Evolutionary conservation across 30 jellyfish, hydroid and myxozoan species (phyloP), one percentile per base, ranked within the genome.

Genomic region (Pseudorhiza aurosa): DNA sequence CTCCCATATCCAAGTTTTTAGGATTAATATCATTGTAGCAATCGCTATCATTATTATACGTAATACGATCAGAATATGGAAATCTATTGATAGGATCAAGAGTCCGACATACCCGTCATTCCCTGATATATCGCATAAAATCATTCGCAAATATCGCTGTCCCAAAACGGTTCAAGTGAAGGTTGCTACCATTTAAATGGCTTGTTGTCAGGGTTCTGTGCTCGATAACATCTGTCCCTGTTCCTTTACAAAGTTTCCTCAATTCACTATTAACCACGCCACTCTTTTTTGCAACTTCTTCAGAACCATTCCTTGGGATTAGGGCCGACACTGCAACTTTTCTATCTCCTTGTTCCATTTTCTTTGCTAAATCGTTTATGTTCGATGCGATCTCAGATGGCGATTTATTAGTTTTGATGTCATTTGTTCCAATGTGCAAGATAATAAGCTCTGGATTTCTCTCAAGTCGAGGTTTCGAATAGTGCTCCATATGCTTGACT

Each of bases 111-210:
- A 67, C 40, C 74, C 85, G 37, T 35, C 85, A 81, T 39, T 68
- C 74, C 24, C 73, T 65, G 2, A 81, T 46, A 51, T 64, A 81
- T 6, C 64, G 71, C 31, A 71, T n/a, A 67, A 46, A 35, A 30
- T 70, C 74, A 14, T 47, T 79, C 60, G 83, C 74, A 32, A 81
- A 15, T 35, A 45, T 64, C 31, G 81, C 68, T 17, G 93, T 81
- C 69, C 93, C 77, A 68, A 58, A 43, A 22, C 81, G 50, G 60
- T 65, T 67, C 68, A 81, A 53, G 79, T 67, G 78, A 31, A 81
- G 93, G 71, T 81, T 81, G 56, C 93, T 81, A 29, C 86, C 86
- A 39, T 62, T 79, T 4, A 79, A 47, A 45, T 79, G 83, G n/a
- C 77, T 32, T 62, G 65, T 63, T 26, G 46, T 37, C 35, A 79